Conservation (phyloP, 1,140 invertebrate genomes). For the Cherax quadricarinatus region DNA sequence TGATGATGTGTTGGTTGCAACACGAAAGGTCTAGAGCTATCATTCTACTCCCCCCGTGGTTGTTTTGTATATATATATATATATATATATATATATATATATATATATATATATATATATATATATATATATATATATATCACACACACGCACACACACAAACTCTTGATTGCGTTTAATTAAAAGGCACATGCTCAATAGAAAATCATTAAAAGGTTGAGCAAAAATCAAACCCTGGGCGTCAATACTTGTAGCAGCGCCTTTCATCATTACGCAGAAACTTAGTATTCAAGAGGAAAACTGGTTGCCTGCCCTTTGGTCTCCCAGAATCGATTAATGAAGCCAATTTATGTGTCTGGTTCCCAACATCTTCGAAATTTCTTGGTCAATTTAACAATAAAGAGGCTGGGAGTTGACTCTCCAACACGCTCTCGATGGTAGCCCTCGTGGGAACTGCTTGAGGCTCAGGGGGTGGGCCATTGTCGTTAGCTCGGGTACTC, state of each 20-base stretch:
- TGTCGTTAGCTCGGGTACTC: constrained; percentile 30
- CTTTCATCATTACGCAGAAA: background rate
- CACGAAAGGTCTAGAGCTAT: too few relatives aligned
- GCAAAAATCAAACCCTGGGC: background rate
- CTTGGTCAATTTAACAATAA: constrained; percentile 65
- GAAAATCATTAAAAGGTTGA: background rate
- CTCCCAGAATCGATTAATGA: constrained; percentile 58
- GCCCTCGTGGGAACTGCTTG: constrained; percentile 48
- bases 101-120: too few relatives aligned
- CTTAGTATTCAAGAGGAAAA: background rate
- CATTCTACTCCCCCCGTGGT: too few relatives aligned
- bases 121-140: too few relatives aligned
- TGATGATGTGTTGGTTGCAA: too few relatives aligned
- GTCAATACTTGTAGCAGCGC: background rate
- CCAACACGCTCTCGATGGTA: constrained; percentile 30
- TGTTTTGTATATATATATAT: too few relatives aligned
- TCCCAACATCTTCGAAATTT: constrained; percentile 34
- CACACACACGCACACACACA: too few relatives aligned
- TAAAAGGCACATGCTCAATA: background rate
- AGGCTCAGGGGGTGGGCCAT: constrained; percentile 28
- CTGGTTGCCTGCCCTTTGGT: background rate
- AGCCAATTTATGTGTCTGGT: constrained; percentile 58
- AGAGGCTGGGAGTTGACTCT: constrained; percentile 33
- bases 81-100: too few relatives aligned
- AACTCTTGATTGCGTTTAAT: background rate